Base-by-base conservation (phyloP, 1,140 invertebrate genomes). In the Melanaphis sacchari region DNA sequence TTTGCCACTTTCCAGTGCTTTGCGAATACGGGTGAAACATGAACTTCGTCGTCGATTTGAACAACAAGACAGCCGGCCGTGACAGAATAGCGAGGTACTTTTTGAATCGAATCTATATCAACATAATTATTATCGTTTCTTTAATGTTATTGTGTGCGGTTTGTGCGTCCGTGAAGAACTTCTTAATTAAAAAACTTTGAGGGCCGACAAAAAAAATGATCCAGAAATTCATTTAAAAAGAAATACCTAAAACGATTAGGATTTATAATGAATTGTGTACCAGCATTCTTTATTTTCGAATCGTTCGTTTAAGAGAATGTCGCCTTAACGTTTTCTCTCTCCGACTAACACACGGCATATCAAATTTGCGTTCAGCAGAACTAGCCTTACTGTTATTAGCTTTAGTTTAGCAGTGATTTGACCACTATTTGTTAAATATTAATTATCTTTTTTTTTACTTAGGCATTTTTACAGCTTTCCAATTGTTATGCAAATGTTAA, bases 31-130 rank as follows among this genome's bases (percentile, higher is more conserved):
- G 24, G 11, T 24, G n/a, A 46, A 93, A 85, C 97, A 94, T 96
- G 96, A 18, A 97, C 97, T 94, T 97, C 95, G 94, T 98, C 97
- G 95, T 97, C 97, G 52, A 96, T 94, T 94, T 95, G 96, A 95
- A 93, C 46, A 94, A 93, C 81, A 93, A 93, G 89, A 87, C 93
- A 15, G 40, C 90, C 7, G 90, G 93, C 84, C 49, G 92, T 43
- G 85, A 94, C 84, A 88, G 49, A 94, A 31, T 94, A 91, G 94
- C 94, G 59, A 93, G 94, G 94, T 94, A 93, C 11, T 76, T n/a
- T 76, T n/a, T 18, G n/a, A 18, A 76, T 76, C 31, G 15, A 36
- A n/a, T n/a, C 31, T 31, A 26, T 26, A 59, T 59, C 36, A 18
- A n/a, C n/a, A 18, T 59, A 59, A 7, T 54, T 26, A n/a, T 76